phyloP scores from a whole-genome alignment of 2,113 vertebrate genomes.

The Cranoglanis bouderius region DNA sequence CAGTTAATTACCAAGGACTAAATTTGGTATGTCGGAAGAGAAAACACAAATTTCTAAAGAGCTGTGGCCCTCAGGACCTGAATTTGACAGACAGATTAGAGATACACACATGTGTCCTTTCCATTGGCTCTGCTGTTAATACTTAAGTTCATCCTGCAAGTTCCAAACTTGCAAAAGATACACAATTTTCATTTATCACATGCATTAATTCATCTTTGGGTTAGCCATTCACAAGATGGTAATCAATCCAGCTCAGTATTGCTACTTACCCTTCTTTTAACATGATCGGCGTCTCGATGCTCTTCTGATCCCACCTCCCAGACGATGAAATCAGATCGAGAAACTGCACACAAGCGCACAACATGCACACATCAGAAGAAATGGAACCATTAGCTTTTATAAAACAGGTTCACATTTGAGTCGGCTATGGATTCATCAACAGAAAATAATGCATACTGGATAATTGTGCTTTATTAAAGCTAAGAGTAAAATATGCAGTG shows the following conservation, averaged over 20 bases:
- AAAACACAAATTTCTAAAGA: not conserved
- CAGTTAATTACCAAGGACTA: not conserved
- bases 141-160: not conserved
- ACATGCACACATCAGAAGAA: not conserved
- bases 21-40: not conserved
- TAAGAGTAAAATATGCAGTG: not conserved
- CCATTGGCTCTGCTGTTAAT: not conserved
- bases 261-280: slow-evolving; percentile 90
- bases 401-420: not conserved
- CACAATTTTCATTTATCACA: not conserved
- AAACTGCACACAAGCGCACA: slow-evolving; percentile 77
- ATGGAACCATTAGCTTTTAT: not conserved
- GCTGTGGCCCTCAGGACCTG: not conserved
- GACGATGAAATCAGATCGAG: slow-evolving; percentile 97
- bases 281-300: slow-evolving; percentile 93
- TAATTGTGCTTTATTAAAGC: not conserved
- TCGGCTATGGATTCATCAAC: not conserved
- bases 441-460: not conserved
- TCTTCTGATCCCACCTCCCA: slow-evolving; percentile 93
- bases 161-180: not conserved
- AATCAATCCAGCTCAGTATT: slow-evolving; percentile 10
- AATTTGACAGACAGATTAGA: not conserved
- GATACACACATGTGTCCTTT: not conserved
- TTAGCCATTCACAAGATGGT: slow-evolving; percentile 3
- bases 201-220: not conserved